These are phyloP conservation scores for Eospalax fontanierii DNA, from an alignment of 2,797 vertebrate species.

Conservation along the genomic window DNA sequence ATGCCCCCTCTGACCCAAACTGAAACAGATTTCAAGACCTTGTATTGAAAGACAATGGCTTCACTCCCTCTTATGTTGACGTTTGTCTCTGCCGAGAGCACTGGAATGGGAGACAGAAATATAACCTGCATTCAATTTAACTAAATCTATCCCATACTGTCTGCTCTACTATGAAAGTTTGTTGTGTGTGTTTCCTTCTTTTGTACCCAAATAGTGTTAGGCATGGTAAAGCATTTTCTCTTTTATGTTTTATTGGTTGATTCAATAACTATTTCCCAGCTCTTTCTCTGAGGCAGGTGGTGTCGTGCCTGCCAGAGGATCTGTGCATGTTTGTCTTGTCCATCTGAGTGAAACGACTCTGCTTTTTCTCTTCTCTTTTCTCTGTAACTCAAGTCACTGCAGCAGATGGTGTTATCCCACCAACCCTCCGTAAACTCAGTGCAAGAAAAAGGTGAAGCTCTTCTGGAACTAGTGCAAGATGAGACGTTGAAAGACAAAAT, in stretches of 20 bases:
- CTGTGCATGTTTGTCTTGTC: background rate
- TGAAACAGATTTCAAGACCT: background rate
- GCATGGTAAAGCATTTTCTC: background rate
- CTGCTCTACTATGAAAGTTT: background rate
- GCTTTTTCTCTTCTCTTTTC: slow-evolving; percentile 55
- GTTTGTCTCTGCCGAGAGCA: background rate
- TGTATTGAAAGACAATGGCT: background rate
- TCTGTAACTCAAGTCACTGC: slow-evolving; percentile 91
- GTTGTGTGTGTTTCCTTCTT: background rate
- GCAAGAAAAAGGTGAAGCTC: slow-evolving; percentile 95
- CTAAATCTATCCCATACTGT: background rate
- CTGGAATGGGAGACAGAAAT: background rate
- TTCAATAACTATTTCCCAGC: background rate
- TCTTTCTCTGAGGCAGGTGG: background rate
- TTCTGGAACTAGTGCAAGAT: slow-evolving; percentile 92
- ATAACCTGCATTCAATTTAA: background rate
- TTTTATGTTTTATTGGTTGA: background rate
- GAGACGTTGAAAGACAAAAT: slow-evolving; percentile 93
- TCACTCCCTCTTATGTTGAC: background rate
- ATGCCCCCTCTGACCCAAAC: background rate
- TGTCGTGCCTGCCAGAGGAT: accelerated
- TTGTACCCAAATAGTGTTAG: background rate
- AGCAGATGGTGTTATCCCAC: slow-evolving; percentile 95
- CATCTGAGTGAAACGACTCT: background rate
- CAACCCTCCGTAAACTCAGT: slow-evolving; percentile 95